Evolutionary conservation across 2,888 invertebrate genomes (phyloP).

Genomic region (Pollenia labialis): DNA sequence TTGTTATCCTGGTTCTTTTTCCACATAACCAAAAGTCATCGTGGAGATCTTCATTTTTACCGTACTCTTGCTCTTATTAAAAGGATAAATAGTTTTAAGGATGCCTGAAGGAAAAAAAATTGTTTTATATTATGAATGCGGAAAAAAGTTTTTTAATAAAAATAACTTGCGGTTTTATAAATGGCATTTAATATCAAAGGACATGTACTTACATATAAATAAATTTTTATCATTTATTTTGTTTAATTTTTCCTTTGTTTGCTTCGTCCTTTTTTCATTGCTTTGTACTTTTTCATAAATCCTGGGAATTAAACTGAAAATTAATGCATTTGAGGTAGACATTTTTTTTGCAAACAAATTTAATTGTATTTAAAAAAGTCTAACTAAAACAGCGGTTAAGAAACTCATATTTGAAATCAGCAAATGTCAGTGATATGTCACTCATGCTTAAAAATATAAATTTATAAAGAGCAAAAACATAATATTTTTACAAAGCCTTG

Average conservation of each 20-base stretch:
- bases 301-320: neutral
- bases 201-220: constrained; percentile 41
- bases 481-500: too few species aligned
- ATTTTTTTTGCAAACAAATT: neutral
- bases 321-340: constrained; percentile 6
- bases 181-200: constrained; percentile 65
- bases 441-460: too few species aligned
- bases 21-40: neutral
- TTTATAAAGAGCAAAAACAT: too few species aligned
- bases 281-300: neutral
- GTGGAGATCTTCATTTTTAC: neutral
- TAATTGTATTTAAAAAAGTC: neutral
- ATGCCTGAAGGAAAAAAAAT: neutral
- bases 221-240: constrained; percentile 51
- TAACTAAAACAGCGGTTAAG: too few species aligned
- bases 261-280: neutral
- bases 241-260: constrained; percentile 29
- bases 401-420: too few species aligned
- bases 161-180: constrained; percentile 64
- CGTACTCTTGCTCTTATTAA: neutral
- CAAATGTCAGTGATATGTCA: too few species aligned
- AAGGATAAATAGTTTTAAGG: constrained; percentile 9
- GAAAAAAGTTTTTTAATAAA: constrained; percentile 68
- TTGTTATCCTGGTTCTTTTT: constrained; percentile 7
- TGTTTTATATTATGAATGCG: constrained; percentile 20